Evolutionary conservation across 2,797 vertebrate genomes (phyloP).

Genomic region (Lemur catta): DNA sequence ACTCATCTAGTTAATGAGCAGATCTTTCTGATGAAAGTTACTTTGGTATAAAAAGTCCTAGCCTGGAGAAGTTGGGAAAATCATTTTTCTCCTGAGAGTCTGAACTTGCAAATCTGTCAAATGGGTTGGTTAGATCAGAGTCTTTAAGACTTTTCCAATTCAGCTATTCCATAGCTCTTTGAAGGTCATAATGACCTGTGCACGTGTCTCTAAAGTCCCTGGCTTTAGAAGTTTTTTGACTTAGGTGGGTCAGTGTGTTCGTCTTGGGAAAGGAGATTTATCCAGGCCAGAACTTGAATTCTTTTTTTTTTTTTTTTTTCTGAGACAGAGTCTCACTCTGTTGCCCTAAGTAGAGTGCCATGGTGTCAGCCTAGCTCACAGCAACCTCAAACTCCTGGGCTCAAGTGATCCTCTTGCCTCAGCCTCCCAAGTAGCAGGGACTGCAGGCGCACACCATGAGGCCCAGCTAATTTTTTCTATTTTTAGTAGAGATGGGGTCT

Average conservation of each 20-base stretch:
- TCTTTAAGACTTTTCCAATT: neutral
- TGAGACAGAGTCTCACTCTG: no score
- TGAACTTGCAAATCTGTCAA: neutral
- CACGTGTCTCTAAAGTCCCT: neutral
- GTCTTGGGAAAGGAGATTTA: neutral
- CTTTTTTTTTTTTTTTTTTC: neutral
- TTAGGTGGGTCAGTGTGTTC: neutral
- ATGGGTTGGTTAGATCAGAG: neutral
- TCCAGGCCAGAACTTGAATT: neutral
- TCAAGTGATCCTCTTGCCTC: no score
- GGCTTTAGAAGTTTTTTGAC: neutral
- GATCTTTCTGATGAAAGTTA: neutral
- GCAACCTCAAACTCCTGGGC: no score
- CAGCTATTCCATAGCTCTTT: neutral
- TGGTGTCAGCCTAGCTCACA: no score
- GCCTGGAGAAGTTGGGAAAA: neutral
- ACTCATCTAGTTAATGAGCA: neutral
- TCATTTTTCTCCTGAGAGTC: neutral
- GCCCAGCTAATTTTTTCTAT: no score
- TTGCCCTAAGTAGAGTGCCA: no score
- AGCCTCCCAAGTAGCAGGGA: no score
- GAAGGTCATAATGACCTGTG: neutral
- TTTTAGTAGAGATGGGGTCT: no score
- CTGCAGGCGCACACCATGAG: no score
- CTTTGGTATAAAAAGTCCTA: neutral